Evolutionary conservation across 37 sponge, comb jelly and placozoan species (phyloP).

Genomic region (Halichondria panicea): DNA sequence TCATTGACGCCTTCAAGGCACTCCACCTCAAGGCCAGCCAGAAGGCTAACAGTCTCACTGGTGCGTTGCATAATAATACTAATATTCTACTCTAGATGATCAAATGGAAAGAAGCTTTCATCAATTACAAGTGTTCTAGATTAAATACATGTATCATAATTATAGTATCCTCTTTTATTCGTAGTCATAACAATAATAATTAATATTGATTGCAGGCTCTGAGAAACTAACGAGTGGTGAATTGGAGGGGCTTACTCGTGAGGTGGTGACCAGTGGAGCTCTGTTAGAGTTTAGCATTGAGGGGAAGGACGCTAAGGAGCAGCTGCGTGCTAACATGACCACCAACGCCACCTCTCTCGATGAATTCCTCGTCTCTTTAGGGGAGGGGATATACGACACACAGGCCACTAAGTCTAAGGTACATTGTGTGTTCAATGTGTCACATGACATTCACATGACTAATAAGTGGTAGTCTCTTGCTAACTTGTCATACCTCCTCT

Average conservation of each 20-base stretch:
- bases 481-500: no score
- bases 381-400: conserved; percentile 79
- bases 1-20: conserved; percentile 37
- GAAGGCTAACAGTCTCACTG: conserved; percentile 46
- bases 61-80: conserved; percentile 1
- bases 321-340: conserved; percentile 35
- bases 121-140: no score
- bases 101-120: background rate
- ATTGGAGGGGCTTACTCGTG: conserved; percentile 59
- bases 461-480: no score
- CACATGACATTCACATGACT: background rate
- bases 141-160: no score
- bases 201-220: conserved; percentile 36
- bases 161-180: no score
- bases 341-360: conserved; percentile 27
- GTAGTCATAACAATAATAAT: no score
- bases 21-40: conserved; percentile 42
- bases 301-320: conserved; percentile 15
- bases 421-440: background rate
- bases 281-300: conserved; percentile 32
- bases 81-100: background rate
- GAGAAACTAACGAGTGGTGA: conserved; percentile 58
- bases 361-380: conserved; percentile 44
- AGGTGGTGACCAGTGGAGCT: conserved; percentile 46
- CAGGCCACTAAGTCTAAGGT: conserved; percentile 39